Evolutionary conservation across 1,140 invertebrate species (phyloP), one percentile per base, ranked within the genome.

Genomic region (Cataglyphis hispanica): DNA sequence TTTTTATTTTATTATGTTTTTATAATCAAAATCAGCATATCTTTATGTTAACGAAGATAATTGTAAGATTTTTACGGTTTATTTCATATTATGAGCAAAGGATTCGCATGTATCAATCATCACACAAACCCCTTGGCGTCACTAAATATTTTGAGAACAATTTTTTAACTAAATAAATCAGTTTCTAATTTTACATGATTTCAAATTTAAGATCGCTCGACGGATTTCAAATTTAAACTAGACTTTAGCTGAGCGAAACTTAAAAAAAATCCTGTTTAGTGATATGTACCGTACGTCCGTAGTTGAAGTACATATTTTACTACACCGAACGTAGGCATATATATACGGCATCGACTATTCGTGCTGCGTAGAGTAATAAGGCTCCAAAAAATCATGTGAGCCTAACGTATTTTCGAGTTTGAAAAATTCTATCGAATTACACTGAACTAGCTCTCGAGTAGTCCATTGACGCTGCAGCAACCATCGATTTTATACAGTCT

Each of bases 241-340:
- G 34, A 8, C 43, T 69, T 70, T 19, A 70, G 58, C 40, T 11
- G n/a, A 70, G 40, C 7, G 43, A 70, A 70, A 56, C 6, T 27
- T 58, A 11, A 58, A 43, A 61, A 72, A 4, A 8, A 40, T 78
- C 56, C 90, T 64, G 56, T 87, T 56, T 72, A 78, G 87, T 90
- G 88, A 90, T 90, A 90, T 90, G 89, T 87, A 90, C 86, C 86
- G 77, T 85, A 87, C 75, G 83, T 87, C 27, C 53, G 40, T 74
- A 40, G 25, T 31, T 67, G 11, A 81, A 40, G 31, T 61, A 64
- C 56, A 37, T 86, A 60, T 43, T 43, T 43, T 60, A 74, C 31
- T 27, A 34, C 13, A 43, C n/a, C 22, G 67, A 83, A 83, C 78
- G 37, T 83, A 83, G 67, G 67, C 40, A 13, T 43, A 43, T 43